Base-by-base conservation (phyloP, 2,888 invertebrate species). In the Steinernema hermaphroditum region DNA sequence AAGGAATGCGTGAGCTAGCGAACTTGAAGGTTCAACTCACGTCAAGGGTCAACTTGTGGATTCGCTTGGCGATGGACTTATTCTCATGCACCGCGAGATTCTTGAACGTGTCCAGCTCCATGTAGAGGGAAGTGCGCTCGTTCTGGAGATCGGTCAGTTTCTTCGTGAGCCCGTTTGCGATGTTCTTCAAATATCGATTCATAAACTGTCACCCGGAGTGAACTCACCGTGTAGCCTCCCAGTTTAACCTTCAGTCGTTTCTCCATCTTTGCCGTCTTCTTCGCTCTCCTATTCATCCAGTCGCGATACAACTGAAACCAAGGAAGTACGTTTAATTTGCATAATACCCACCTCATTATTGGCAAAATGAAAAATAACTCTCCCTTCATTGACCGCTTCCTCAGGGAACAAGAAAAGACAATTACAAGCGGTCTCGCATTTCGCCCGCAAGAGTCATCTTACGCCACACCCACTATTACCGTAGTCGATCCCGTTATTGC, bases 261-360 rank as follows among this genome's bases (percentile, higher is more conserved):
- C 88, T 99, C 98, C 90, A 96, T 92, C 89, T 96, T 98, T 0
- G 94, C 94, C 70, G 97, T 96, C 74, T 92, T 91, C 88, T 96
- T 97, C 0, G 97, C 96, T 88, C 97, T 94, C 79, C 92, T 92
- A 0, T 94, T 93, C 97, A 99, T 98, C 88, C 96, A 96, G 74
- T 91, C 91, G 78, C 96, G 91, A 88, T 97, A 96, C 87, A 93
- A 92, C 88, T 87, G 70, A 44, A 82, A 78, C 44, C 62, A 32
- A 62, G 27, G 62, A 34, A 62, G 62, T 62, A 29, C 62, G 62
- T 62, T 62, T 62, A 62, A 74, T 74, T 74, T 73, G 73, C 74
- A 74, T 74, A 74, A 69, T 68, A 27, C 27, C 62, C 24, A n/a
- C 32, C 62, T 62, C 62, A 32, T 62, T 62, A 62, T 62, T 29